Percentiles rank a stretch among this genome's conserved stretches.
Evolutionary conservation across 2,888 invertebrate genomes (phyloP).

Genomic region (Sarcophaga carnaria): DNA sequence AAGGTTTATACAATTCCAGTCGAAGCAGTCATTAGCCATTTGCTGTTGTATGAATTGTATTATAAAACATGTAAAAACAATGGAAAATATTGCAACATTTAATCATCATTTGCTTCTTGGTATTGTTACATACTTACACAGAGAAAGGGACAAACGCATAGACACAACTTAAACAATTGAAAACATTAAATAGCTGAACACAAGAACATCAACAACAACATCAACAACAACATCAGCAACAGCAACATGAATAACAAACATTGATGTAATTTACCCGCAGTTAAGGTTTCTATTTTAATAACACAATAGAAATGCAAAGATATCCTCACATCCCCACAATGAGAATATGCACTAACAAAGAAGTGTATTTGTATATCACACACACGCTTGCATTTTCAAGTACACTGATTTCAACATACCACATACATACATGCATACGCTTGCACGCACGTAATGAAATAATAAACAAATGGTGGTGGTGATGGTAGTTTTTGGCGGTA

Average conservation of each 20-base stretch:
- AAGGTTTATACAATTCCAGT: too few relatives aligned
- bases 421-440: not conserved
- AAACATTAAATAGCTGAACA: slow-evolving; percentile 18
- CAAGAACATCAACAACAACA: not conserved
- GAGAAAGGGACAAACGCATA: not conserved
- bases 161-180: not conserved
- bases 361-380: not conserved
- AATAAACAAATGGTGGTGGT: slow-evolving; percentile 8
- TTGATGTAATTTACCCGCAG: slow-evolving; percentile 42
- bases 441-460: not conserved
- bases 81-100: slow-evolving; percentile 37
- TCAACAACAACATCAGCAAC: not conserved
- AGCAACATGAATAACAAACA: not conserved
- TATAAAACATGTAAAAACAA: not conserved
- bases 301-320: not conserved
- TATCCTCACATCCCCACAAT: not conserved
- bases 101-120: slow-evolving; percentile 25
- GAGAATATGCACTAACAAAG: not conserved
- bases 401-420: not conserved
- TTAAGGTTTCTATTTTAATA: slow-evolving; percentile 32
- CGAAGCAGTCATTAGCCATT: not conserved
- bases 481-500: not conserved
- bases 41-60: not conserved
- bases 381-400: not conserved
- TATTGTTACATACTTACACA: not conserved